Base-by-base conservation (phyloP, 2,797 vertebrate genomes). In the Geotrypetes seraphini region DNA sequence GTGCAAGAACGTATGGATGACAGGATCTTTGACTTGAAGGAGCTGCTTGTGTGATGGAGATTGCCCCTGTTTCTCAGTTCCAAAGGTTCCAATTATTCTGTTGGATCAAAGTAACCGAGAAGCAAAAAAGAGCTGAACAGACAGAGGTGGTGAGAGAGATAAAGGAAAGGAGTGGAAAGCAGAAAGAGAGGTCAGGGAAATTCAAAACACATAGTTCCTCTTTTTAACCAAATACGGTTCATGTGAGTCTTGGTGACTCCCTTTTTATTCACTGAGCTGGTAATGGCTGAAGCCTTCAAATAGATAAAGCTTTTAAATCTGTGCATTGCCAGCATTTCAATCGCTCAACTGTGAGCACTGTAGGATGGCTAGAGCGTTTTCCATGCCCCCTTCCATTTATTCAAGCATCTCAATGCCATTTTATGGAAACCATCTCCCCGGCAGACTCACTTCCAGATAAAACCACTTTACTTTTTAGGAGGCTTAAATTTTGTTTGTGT, bases 331-430 rank as follows among this genome's bases (percentile, higher is more conserved):
- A 25, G 0, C 51, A 27, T 59, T 60, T 56, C 46, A 47, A 46
- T 47, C 33, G 39, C 30, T 58, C 60, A 42, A 33, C 21, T 22
- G 18, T 13, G 25, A 21, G 25, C 47, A 35, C 40, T 54, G 33
- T 31, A 26, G 7, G 9, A 16, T 20, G 4, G n/a, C n/a, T n/a
- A n/a, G n/a, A n/a, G n/a, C n/a, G n/a, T n/a, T n/a, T n/a, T n/a
- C n/a, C n/a, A n/a, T n/a, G n/a, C n/a, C n/a, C n/a, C n/a, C n/a
- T n/a, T n/a, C n/a, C n/a, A n/a, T n/a, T n/a, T n/a, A n/a, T 20
- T 50, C 48, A 60, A 63, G 49, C 48, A 53, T 47, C 57, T 59
- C 47, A 40, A 36, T 16, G 1, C n/a, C n/a, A n/a, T n/a, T n/a
- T n/a, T n/a, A n/a, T n/a, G n/a, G n/a, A n/a, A n/a, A n/a, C n/a